Percentiles rank a stretch among this genome's conserved stretches.
These are phyloP conservation scores for Allobates femoralis DNA, from an alignment of 2,797 vertebrate genomes.

Conservation along the genomic window DNA sequence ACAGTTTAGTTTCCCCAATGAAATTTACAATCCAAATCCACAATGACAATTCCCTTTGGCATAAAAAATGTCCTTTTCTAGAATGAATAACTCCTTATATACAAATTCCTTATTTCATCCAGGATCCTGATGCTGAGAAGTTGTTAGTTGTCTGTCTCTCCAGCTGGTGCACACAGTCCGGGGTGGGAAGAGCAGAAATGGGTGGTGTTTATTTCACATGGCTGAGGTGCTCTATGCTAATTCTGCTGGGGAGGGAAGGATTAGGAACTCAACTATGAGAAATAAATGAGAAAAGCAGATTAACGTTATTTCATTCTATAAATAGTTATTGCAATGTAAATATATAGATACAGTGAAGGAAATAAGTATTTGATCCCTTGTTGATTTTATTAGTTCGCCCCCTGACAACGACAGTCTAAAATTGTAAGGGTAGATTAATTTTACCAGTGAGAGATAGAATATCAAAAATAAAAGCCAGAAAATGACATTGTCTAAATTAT, in stretches of 20 bases:
- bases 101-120: not conserved
- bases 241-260: constrained; percentile 1
- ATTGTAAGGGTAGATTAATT: too few relatives aligned
- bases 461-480: too few relatives aligned
- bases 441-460: too few relatives aligned
- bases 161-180: constrained; percentile 26
- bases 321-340: not conserved
- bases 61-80: not conserved
- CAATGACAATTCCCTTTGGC: not conserved
- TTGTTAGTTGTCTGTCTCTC: constrained; percentile 25
- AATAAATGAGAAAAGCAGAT: not conserved
- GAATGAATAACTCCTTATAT: not conserved
- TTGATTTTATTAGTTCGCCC: too few relatives aligned
- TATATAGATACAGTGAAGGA: not conserved
- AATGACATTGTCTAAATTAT: too few relatives aligned
- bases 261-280: not conserved
- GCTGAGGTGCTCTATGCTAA: constrained; percentile 17
- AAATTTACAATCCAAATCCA: not conserved
- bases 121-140: not conserved
- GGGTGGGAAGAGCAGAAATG: constrained; percentile 37
- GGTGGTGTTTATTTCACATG: constrained; percentile 53
- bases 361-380: too few relatives aligned
- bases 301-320: not conserved
- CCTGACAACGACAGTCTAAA: too few relatives aligned
- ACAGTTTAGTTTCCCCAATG: not conserved